Conservation (phyloP, 2,888 invertebrate species). For the Sphaerophoria rueppellii region DNA sequence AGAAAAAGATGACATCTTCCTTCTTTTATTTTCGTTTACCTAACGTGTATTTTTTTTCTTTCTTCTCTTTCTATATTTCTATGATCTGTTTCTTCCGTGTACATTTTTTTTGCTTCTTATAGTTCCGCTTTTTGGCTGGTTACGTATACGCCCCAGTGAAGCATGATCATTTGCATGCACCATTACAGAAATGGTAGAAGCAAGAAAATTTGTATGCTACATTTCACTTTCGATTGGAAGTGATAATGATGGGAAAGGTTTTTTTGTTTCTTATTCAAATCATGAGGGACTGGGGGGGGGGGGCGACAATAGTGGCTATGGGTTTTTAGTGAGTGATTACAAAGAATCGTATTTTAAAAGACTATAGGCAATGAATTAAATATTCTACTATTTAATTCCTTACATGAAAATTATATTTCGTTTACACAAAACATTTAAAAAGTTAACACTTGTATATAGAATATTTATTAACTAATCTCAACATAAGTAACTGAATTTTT, state of each 20-base stretch:
- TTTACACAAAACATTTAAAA: constrained; percentile 29
- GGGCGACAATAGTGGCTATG: neutral
- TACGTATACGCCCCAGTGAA: constrained; percentile 72
- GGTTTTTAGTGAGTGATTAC: neutral
- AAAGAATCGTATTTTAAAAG: neutral
- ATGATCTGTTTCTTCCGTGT: constrained; percentile 57
- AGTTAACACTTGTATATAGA: constrained; percentile 14
- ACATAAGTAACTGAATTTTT: constrained; percentile 12
- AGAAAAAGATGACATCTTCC: constrained; percentile 62
- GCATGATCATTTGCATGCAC: constrained; percentile 60
- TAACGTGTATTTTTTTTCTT: constrained; percentile 10
- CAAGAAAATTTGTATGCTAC: constrained; percentile 31
- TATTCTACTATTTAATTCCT: constrained; percentile 10
- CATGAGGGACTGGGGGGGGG: neutral
- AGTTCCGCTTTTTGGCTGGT: constrained; percentile 69
- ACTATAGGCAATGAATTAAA: neutral
- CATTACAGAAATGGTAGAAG: constrained; percentile 9
- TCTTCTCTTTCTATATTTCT: neutral
- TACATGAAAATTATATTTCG: neutral
- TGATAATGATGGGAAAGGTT: constrained; percentile 52
- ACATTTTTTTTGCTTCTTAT: constrained; percentile 46
- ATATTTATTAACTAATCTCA: neutral
- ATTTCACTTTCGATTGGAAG: constrained; percentile 66
- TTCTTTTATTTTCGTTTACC: constrained; percentile 24
- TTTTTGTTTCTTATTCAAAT: constrained; percentile 31